A percentile compares a stretch with the other conserved stretches of the same genome.
Evolutionary conservation across 2,113 vertebrate species (phyloP).

Genomic region (Hippocampus barbouri): DNA sequence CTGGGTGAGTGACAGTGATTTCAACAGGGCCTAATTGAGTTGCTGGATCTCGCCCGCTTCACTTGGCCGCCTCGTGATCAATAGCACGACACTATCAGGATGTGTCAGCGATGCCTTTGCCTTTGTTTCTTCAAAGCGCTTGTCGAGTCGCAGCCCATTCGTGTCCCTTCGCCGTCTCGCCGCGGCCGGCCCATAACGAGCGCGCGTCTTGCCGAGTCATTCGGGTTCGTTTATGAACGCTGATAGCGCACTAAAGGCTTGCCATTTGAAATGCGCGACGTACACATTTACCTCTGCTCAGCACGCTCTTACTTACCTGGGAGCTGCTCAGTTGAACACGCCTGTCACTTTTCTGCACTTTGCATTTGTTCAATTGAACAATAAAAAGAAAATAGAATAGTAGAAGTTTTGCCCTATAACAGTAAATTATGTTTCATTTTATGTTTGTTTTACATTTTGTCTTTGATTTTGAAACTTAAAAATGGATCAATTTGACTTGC

Average conservation of each 20-base stretch:
- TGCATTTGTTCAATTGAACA: background rate
- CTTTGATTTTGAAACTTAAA: too few species aligned
- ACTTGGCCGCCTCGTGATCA: conserved; percentile 53
- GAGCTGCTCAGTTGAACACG: background rate
- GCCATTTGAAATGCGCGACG: conserved; percentile 53
- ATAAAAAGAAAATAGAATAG: too few species aligned
- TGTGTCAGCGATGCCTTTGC: conserved; percentile 49
- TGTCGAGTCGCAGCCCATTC: conserved; percentile 29
- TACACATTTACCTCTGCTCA: conserved; percentile 39
- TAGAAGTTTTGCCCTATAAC: too few species aligned
- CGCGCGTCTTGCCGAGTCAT: conserved; percentile 50
- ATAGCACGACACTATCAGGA: conserved; percentile 58
- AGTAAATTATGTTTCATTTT: too few species aligned
- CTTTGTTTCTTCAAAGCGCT: conserved; percentile 51
- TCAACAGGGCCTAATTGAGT: conserved; percentile 58
- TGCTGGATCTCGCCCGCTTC: conserved; percentile 40
- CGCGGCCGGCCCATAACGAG: conserved; percentile 42
- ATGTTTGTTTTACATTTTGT: too few species aligned
- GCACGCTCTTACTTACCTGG: background rate
- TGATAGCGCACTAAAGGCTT: conserved; percentile 49
- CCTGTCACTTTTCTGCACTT: background rate
- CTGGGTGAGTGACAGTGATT: conserved; percentile 55
- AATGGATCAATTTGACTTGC: too few species aligned
- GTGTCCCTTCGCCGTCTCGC: conserved; percentile 7
- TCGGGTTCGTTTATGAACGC: conserved; percentile 52